Percentiles rank a stretch among this genome's conserved stretches.
These are phyloP conservation scores for Gadopsis marmoratus DNA, from an alignment of 2,797 vertebrate species.

Conservation along the genomic window DNA sequence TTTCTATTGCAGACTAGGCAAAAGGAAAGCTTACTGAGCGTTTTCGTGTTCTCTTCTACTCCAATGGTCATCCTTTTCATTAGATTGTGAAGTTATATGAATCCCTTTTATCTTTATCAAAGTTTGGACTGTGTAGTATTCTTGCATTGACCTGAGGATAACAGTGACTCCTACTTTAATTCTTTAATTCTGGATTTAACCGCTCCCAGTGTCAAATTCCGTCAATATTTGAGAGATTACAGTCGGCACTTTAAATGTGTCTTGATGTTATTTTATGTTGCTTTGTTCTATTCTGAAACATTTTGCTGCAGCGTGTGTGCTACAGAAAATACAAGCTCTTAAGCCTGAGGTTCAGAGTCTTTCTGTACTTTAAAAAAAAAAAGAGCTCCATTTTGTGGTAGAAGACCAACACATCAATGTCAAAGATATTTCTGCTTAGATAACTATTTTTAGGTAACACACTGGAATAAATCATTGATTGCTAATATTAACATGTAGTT, in stretches of 20 bases:
- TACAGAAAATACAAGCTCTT: not conserved
- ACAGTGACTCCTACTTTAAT: constrained; percentile 35
- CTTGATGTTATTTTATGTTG: not conserved
- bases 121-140: not conserved
- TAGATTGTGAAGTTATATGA: not conserved
- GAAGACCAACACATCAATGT: not conserved
- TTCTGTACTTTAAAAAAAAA: not conserved
- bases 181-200: constrained; percentile 55
- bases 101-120: constrained; percentile 6
- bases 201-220: constrained; percentile 47
- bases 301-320: not conserved
- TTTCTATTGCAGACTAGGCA: not conserved
- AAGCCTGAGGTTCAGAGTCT: not conserved
- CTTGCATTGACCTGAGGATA: not conserved
- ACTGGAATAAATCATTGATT: not conserved
- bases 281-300: not conserved
- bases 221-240: constrained; percentile 37
- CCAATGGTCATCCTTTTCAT: not conserved
- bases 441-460: not conserved
- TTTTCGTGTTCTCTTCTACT: not conserved
- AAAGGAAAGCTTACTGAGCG: not conserved
- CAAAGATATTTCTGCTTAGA: not conserved
- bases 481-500: not conserved
- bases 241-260: not conserved
- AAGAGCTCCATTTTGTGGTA: not conserved